These are phyloP conservation scores for Neosilurus hyrtlii DNA, from an alignment of 2,797 vertebrate species.

Conservation along the genomic window DNA sequence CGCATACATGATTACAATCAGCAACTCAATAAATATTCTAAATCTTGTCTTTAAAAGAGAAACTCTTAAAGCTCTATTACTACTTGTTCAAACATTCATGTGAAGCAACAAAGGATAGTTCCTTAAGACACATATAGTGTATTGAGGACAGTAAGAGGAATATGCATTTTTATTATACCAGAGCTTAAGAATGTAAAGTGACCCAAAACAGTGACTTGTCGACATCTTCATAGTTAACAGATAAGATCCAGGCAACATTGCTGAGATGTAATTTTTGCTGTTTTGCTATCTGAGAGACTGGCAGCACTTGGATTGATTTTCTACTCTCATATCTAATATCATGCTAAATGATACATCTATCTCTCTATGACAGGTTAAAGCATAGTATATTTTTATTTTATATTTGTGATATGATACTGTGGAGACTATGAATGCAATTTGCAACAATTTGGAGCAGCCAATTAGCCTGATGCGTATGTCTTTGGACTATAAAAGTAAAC, in stretches of 20 bases:
- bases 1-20: neutral
- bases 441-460: too few species aligned
- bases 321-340: neutral
- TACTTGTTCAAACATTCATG: too few species aligned
- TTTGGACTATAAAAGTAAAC: too few species aligned
- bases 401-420: neutral
- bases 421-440: neutral
- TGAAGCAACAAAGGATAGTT: too few species aligned
- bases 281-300: neutral
- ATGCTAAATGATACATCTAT: neutral
- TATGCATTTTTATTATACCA: too few species aligned
- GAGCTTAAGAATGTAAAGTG: neutral
- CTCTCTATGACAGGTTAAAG: too few species aligned
- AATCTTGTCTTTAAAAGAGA: neutral
- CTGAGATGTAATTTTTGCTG: neutral
- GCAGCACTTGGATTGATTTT: neutral
- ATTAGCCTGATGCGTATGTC: too few species aligned
- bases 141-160: too few species aligned
- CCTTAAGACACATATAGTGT: too few species aligned
- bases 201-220: neutral
- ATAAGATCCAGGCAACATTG: neutral
- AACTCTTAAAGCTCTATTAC: neutral
- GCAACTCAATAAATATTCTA: neutral
- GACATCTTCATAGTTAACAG: neutral
- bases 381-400: neutral